Evolutionary conservation across 2,113 vertebrate genomes (phyloP), one percentile per base, ranked within the genome.

Genomic region (Lagenorhynchus albirostris): DNA sequence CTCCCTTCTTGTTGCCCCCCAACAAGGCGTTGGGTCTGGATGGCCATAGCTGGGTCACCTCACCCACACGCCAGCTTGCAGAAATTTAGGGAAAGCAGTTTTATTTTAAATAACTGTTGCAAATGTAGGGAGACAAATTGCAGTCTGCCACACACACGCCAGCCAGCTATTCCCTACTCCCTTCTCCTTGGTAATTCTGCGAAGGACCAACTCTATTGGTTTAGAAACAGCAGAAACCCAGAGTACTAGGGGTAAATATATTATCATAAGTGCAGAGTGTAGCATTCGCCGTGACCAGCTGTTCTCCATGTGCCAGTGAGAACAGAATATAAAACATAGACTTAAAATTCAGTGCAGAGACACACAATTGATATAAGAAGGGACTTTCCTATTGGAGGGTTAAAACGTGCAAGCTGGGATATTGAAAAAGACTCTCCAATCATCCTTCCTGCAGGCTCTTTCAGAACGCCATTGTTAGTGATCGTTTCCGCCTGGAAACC

Each of bases 281-380:
- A 41, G 73, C n/a, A 25, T 55, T 84, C 21, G 0, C n/a, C 11
- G 36, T 6, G 25, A 63, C 77, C 71, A 74, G 85, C 94, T 96
- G 74, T 67, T 81, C 62, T 73, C 88, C 62, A 63, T 8, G 36
- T 92, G 91, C 77, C 84, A 14, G 0, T 50, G 76, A 93, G 85
- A 80, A 68, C 53, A 89, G 95, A 96, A 96, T 86, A 73, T 68
- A 94, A 98, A 98, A n/a, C 77, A 94, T 0, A 15, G 74, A 91
- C 67, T 97, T 98, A 94, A 96, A 95, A 98, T 97, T 96, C 96
- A 92, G 81, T 20, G 12, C n/a, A 26, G 91, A 91, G 71, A 81
- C 31, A 25, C 63, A 36, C 10, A 5, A 26, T 21, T 60, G 93
- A 74, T 77, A 25, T 53, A 76, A 62, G 89, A 71, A 93, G 47